Evolutionary conservation across 2,113 vertebrate species (phyloP).

Genomic region (Boulengeromyrus knoepffleri): DNA sequence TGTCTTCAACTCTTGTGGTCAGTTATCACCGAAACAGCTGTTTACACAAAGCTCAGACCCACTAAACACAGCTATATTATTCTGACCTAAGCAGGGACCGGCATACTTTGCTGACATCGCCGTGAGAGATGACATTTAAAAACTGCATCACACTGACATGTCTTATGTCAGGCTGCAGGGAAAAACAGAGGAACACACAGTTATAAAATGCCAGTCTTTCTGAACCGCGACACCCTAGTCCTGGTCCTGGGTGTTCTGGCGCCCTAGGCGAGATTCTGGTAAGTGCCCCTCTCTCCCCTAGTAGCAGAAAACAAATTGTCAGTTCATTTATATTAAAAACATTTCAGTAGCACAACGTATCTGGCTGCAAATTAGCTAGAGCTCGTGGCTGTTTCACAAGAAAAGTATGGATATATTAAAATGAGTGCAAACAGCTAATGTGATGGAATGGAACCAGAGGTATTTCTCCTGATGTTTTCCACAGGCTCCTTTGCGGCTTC

Average conservation of each 20-base stretch:
- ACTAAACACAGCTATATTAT: neutral
- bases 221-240: neutral
- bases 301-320: neutral
- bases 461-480: neutral
- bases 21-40: constrained; percentile 2
- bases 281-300: neutral
- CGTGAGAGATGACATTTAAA: neutral
- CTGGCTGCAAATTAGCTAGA: neutral
- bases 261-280: neutral
- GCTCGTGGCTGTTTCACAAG: neutral
- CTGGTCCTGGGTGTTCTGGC: neutral
- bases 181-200: neutral
- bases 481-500: neutral
- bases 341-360: neutral
- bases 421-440: neutral
- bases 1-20: neutral
- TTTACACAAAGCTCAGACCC: neutral
- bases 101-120: neutral
- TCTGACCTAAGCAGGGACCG: neutral
- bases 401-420: neutral
- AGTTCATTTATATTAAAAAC: neutral
- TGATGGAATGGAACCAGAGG: neutral
- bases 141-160: neutral
- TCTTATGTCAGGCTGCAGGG: neutral
- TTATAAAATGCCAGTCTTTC: neutral